Percentiles rank a stretch among this genome's conserved stretches.
Conservation (phyloP, 2,888 invertebrate genomes). For the Danaus chrysippus region DNA sequence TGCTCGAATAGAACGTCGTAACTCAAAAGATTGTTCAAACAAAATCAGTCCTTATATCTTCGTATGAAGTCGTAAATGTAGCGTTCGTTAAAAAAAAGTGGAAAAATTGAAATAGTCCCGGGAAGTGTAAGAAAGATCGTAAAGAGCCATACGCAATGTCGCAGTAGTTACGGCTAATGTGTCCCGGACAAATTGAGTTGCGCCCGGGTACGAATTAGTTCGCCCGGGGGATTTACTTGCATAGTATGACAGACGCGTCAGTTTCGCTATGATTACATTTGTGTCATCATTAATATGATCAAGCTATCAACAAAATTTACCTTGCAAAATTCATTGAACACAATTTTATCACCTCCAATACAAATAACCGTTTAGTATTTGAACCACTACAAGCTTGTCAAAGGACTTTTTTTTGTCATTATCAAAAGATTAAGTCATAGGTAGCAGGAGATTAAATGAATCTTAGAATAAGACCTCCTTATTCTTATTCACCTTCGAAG, state of each 20-base stretch:
- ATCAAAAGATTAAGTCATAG: slow-evolving; percentile 37
- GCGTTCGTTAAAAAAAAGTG: slow-evolving; percentile 35
- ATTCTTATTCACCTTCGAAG: slow-evolving; percentile 54
- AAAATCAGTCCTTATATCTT: slow-evolving; percentile 38
- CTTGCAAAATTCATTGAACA: too few relatives aligned
- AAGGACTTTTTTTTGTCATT: slow-evolving; percentile 22
- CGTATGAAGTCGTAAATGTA: slow-evolving; percentile 27
- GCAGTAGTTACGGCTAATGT: slow-evolving; percentile 74
- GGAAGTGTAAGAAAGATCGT: slow-evolving; percentile 46
- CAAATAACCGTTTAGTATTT: neutral
- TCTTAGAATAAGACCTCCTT: slow-evolving; percentile 35
- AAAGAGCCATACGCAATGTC: slow-evolving; percentile 70
- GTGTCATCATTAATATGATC: slow-evolving; percentile 16
- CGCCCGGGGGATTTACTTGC: slow-evolving; percentile 52
- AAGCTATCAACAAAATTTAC: neutral
- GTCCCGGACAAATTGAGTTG: slow-evolving; percentile 75
- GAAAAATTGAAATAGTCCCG: slow-evolving; percentile 71
- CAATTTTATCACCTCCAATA: neutral
- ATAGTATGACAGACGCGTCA: slow-evolving; percentile 39
- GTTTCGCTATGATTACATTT: slow-evolving; percentile 34
- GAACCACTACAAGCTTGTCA: neutral
- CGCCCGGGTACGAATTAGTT: slow-evolving; percentile 69
- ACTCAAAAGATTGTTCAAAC: slow-evolving; percentile 26
- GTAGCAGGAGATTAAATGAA: slow-evolving; percentile 45
- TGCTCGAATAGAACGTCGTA: slow-evolving; percentile 42